phyloP scores from a whole-genome alignment of 1,140 invertebrate species.

The Bactericera cockerelli region DNA sequence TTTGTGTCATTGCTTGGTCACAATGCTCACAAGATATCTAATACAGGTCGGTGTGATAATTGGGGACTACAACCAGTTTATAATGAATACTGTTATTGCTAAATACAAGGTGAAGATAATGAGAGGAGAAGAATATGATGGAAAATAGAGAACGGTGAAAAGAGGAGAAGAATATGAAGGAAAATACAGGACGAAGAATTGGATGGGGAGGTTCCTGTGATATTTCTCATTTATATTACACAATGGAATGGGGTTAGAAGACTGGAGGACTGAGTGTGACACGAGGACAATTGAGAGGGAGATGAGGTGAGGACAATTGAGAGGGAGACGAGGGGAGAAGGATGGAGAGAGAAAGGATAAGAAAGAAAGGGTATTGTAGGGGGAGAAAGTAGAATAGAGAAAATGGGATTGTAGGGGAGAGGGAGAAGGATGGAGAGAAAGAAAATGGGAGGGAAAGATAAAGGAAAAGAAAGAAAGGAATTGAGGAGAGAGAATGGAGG shows the following conservation, averaged over 20 bases:
- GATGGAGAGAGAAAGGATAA: constrained; percentile 16
- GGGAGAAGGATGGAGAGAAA: neutral
- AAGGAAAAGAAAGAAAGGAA: constrained; percentile 8
- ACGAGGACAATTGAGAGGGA: neutral
- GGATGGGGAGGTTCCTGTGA: constrained; percentile 9
- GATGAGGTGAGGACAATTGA: constrained; percentile 11
- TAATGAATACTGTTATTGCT: too few species aligned
- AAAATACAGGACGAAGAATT: neutral
- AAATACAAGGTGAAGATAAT: too few species aligned
- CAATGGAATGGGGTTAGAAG: neutral
- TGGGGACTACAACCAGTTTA: too few species aligned
- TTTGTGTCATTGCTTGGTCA: too few species aligned
- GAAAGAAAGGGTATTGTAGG: constrained; percentile 25
- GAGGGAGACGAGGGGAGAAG: constrained; percentile 13
- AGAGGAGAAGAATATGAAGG: too few species aligned
- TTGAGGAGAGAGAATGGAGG: too few species aligned
- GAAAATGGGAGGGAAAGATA: constrained; percentile 21
- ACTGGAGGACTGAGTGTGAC: neutral
- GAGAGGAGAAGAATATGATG: too few species aligned
- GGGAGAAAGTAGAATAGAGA: constrained; percentile 29
- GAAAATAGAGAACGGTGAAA: neutral
- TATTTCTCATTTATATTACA: constrained; percentile 7
- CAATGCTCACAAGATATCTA: too few species aligned
- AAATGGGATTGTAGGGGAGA: too few species aligned
- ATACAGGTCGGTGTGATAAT: too few species aligned